These are phyloP conservation scores for Cantharis nigra DNA, from an alignment of 2,888 invertebrate genomes.

Conservation along the genomic window DNA sequence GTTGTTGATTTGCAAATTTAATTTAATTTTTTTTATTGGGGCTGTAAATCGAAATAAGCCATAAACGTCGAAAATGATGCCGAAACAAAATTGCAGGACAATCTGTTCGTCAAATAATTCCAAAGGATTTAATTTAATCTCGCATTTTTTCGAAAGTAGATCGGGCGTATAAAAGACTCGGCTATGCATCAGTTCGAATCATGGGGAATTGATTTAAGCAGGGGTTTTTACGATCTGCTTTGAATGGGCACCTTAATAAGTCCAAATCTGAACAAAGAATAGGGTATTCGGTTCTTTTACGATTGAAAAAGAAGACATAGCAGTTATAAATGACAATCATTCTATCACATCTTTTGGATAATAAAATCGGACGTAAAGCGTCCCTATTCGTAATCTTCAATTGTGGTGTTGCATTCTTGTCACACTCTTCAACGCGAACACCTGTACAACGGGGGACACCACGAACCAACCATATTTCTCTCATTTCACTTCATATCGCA, in stretches of 20 bases:
- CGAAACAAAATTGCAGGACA: slow-evolving; percentile 1
- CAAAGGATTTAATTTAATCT: slow-evolving; percentile 14
- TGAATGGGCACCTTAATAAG: slow-evolving; percentile 29
- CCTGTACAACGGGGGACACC: slow-evolving; percentile 8
- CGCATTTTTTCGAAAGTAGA: slow-evolving; percentile 4
- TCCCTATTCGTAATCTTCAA: slow-evolving; percentile 4
- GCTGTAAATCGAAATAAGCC: neutral
- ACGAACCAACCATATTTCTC: slow-evolving; percentile 3
- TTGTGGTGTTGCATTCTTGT: slow-evolving; percentile 17
- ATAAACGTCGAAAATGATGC: neutral
- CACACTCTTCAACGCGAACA: slow-evolving; percentile 23
- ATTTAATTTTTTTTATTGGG: neutral
- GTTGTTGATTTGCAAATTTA: neutral
- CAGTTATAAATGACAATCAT: slow-evolving; percentile 37
- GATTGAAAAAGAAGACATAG: slow-evolving; percentile 22
- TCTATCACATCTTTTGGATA: slow-evolving; percentile 32
- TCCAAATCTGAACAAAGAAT: slow-evolving; percentile 12
- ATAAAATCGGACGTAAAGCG: slow-evolving; percentile 34
- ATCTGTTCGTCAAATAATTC: slow-evolving; percentile 2
- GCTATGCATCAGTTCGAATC: slow-evolving; percentile 11
- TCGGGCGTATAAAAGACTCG: slow-evolving; percentile 12
- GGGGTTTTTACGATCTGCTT: slow-evolving; percentile 25
- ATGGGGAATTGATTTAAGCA: slow-evolving; percentile 20
- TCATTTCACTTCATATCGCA: slow-evolving; percentile 16
- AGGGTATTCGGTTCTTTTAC: slow-evolving; percentile 18